Evolutionary conservation across 2,797 vertebrate species (phyloP).

Genomic region (Ceryle rudis): DNA sequence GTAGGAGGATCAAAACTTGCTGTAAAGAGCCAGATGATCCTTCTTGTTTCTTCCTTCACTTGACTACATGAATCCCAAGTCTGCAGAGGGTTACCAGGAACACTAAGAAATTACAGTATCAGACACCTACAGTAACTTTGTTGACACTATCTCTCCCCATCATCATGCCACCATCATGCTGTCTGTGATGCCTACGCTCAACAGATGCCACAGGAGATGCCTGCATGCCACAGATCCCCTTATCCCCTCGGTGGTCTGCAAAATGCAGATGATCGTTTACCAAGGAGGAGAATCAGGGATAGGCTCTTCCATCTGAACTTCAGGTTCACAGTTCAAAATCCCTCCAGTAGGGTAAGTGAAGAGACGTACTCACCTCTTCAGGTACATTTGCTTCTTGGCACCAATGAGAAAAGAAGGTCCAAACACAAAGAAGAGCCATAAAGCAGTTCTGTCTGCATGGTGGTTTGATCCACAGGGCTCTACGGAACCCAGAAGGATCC

Average conservation of each 20-base stretch:
- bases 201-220: background rate
- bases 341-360: background rate
- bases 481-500: background rate
- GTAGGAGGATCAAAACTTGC: background rate
- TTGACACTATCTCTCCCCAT: background rate
- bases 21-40: background rate
- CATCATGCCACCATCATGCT: background rate
- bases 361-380: background rate
- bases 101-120: background rate
- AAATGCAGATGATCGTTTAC: background rate
- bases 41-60: background rate
- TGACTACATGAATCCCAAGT: background rate
- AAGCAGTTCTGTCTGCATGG: background rate
- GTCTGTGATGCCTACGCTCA: background rate
- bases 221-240: background rate
- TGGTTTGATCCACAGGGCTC: background rate
- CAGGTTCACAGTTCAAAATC: background rate
- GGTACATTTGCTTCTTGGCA: background rate
- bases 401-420: background rate
- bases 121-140: background rate
- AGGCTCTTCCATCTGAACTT: background rate
- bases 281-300: background rate
- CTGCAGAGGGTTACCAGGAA: background rate
- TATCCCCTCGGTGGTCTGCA: background rate
- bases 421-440: background rate